Evolutionary conservation across 2,888 invertebrate genomes (phyloP), one percentile per base, ranked within the genome.

Genomic region (Cerceris ruficornis): DNA sequence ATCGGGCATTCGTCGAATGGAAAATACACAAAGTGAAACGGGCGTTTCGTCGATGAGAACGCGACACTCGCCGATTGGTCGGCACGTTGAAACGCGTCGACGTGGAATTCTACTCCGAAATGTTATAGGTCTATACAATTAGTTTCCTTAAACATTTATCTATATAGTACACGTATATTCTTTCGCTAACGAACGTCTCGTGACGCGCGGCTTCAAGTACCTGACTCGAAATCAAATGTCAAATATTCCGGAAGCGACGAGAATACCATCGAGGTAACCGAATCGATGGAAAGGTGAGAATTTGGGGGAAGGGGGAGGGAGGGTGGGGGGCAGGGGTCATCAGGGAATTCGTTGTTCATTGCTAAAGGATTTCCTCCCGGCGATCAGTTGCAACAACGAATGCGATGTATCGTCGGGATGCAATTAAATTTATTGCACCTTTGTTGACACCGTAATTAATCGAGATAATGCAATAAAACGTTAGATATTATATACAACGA

Each of bases 121-220:
- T 8, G 42, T 41, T 55, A 54, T 54, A 49, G 55, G 55, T 64
- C 69, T 84, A 76, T 74, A 81, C 72, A 75, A 69, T 67, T 64
- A 28, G 28, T 52, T 67, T 52, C 52, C 79, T 82, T 84, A 84
- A 50, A 84, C 80, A 81, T 78, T 70, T 84, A 83, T 75, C 70
- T 73, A 75, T 83, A 84, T 68, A 74, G 52, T 82, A 80, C 85
- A 84, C 69, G 77, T 69, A 54, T 70, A 62, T 60, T 80, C 74
- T 52, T 70, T 60, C 17, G 62, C 78, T 77, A 67, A 64, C 69
- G 62, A 68, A 70, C 65, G 69, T 68, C 69, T 49, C 69, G n/a
- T n/a, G 69, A 69, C 75, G 46, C 50, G 43, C 64, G 59, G n/a
- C 52, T 77, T 66, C 70, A 62, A 71, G 69, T 71, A 46, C 58